Evolutionary conservation across 2,888 invertebrate species (phyloP).

Genomic region (Thereva unica): DNA sequence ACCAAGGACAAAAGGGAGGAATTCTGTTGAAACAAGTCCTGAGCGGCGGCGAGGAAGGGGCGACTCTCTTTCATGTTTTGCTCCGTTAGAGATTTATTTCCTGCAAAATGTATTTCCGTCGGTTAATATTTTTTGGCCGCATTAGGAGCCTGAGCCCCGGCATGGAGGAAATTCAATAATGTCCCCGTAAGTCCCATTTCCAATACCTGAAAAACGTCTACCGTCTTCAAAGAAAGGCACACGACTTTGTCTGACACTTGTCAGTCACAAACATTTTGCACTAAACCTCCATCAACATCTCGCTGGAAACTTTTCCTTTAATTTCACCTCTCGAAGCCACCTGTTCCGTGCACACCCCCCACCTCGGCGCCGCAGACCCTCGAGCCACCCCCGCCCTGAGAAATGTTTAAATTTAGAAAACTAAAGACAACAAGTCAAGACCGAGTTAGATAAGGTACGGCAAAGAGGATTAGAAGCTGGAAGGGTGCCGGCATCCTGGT

Average conservation of each 20-base stretch:
- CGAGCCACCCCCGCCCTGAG: conserved; percentile 6
- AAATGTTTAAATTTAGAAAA: conserved; percentile 38
- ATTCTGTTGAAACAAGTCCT: too few species aligned
- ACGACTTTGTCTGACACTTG: conserved; percentile 40
- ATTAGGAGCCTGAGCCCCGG: too few species aligned
- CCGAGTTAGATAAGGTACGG: conserved; percentile 1
- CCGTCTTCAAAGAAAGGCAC: conserved; percentile 39
- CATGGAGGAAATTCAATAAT: too few species aligned
- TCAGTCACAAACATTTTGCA: conserved; percentile 38
- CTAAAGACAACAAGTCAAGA: conserved; percentile 39
- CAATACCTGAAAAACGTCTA: conserved; percentile 16
- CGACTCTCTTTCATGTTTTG: too few species aligned
- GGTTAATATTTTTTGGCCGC: too few species aligned
- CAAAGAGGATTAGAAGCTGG: background rate
- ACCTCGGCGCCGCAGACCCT: background rate
- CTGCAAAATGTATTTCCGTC: too few species aligned
- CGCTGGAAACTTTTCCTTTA: conserved; percentile 34
- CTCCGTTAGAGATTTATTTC: too few species aligned
- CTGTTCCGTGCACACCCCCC: conserved; percentile 33
- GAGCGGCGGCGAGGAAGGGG: too few species aligned
- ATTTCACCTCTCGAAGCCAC: conserved; percentile 39
- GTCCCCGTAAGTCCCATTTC: too few species aligned
- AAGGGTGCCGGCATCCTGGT: background rate
- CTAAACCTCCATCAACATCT: conserved; percentile 34
- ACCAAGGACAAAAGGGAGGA: too few species aligned